phyloP scores from a whole-genome alignment of 2,888 invertebrate species.

The Caenorhabditis sp. region DNA sequence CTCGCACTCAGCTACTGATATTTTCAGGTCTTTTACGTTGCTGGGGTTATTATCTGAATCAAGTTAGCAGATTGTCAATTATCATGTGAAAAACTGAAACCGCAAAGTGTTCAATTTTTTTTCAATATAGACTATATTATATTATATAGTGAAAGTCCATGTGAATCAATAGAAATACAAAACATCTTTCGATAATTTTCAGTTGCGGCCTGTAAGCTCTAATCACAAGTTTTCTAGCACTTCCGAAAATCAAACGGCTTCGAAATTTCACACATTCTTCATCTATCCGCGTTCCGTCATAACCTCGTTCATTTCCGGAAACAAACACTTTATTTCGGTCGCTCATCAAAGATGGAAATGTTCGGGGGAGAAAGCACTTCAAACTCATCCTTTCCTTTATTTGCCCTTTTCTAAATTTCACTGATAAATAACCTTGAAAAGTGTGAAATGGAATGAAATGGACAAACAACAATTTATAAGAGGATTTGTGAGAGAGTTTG shows the following conservation, averaged over 20 bases:
- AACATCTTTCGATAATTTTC: no score
- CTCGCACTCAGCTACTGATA: no score
- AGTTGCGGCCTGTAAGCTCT: no score
- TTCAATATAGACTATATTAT: no score
- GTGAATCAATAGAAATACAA: no score
- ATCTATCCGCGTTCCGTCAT: background rate
- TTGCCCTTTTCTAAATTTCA: slow-evolving; percentile 55
- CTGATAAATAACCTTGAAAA: slow-evolving; percentile 65
- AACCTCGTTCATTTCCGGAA: slow-evolving; percentile 30
- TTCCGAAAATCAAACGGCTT: no score
- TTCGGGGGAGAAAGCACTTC: slow-evolving; percentile 33
- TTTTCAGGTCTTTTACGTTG: no score
- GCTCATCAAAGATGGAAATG: slow-evolving; percentile 62
- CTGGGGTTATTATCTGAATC: no score
- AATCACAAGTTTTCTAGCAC: background rate
- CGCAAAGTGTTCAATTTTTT: no score
- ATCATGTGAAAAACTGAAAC: no score
- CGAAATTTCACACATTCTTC: background rate
- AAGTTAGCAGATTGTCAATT: no score
- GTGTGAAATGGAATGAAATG: slow-evolving; percentile 39
- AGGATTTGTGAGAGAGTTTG: background rate
- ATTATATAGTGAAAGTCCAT: no score
- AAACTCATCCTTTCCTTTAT: slow-evolving; percentile 17
- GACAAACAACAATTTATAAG: slow-evolving; percentile 38
- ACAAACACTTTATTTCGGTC: slow-evolving; percentile 58